Conservation (phyloP, 64 coral and sea anemone species). For the Hydrozoanthus tunicans region DNA sequence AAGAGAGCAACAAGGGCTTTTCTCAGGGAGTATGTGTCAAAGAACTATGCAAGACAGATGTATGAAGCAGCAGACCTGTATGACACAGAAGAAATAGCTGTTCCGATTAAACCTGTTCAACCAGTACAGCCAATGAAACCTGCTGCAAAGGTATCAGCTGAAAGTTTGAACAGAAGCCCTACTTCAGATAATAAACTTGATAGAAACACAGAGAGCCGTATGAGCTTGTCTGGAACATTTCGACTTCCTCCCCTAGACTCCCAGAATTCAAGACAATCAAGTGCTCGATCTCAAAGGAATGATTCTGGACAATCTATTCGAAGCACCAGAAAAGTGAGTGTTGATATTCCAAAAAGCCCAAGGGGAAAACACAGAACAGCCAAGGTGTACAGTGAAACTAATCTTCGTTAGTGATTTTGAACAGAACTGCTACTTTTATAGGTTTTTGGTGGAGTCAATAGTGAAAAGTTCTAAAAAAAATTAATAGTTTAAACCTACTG, state of each 20-base stretch:
- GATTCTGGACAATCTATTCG: conserved; percentile 72
- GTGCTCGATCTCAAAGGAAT: conserved; percentile 41
- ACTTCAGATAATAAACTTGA: neutral
- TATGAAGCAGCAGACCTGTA: conserved; percentile 17
- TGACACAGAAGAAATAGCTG: neutral
- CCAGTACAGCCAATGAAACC: conserved; percentile 7
- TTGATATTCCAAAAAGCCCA: conserved; percentile 73
- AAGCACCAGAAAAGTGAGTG: conserved; percentile 76
- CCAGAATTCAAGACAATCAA: conserved; percentile 2
- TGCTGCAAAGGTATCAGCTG: neutral
- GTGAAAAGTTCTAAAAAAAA: neutral
- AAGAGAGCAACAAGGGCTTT: conserved; percentile 92
- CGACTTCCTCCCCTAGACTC: conserved; percentile 31
- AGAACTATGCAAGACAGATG: conserved; percentile 26
- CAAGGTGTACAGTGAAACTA: conserved; percentile 45
- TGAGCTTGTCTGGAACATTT: conserved; percentile 15
- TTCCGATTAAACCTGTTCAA: neutral
- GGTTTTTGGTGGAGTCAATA: neutral
- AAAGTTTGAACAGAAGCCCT: conserved; percentile 22
- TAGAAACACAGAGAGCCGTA: neutral
- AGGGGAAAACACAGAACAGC: conserved; percentile 18
- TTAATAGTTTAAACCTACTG: no score
- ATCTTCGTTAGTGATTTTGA: neutral
- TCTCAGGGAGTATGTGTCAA: conserved; percentile 76
- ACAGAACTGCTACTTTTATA: neutral